A percentile compares a stretch with the other conserved stretches of the same genome.
phyloP scores from a whole-genome alignment of 1,140 invertebrate genomes.

The Cotesia glomerata region DNA sequence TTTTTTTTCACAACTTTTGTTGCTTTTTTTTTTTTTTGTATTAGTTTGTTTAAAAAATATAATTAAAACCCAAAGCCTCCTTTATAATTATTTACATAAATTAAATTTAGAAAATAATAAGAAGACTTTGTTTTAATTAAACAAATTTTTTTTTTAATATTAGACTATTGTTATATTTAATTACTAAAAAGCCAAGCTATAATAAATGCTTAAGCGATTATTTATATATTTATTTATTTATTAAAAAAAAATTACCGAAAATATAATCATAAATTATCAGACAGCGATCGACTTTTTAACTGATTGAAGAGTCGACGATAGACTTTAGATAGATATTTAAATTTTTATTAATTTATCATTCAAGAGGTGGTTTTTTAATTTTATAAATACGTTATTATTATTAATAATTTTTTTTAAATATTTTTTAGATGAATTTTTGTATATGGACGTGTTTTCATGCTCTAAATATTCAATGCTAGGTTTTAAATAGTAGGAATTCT shows the following conservation, averaged over 20 bases:
- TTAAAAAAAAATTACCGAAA: slow-evolving; percentile 34
- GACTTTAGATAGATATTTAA: slow-evolving; percentile 45
- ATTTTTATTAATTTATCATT: slow-evolving; percentile 13
- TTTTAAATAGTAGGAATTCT: slow-evolving; percentile 19
- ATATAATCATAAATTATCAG: slow-evolving; percentile 42
- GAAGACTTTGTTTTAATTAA: neutral
- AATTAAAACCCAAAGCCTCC: neutral
- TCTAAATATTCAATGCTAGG: slow-evolving; percentile 28
- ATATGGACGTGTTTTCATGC: slow-evolving; percentile 44
- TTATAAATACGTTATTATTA: slow-evolving; percentile 24
- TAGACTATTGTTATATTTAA: neutral
- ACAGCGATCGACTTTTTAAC: slow-evolving; percentile 41
- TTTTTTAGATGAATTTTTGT: slow-evolving; percentile 43
- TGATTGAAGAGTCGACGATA: slow-evolving; percentile 63
- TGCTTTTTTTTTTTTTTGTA: neutral
- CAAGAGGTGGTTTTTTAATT: slow-evolving; percentile 31
- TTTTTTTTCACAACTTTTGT: slow-evolving; percentile 4
- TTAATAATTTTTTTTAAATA: slow-evolving; percentile 32
- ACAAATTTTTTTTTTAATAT: neutral
- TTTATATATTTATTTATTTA: neutral
- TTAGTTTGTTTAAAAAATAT: neutral
- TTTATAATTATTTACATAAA: no score
- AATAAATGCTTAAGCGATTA: no score
- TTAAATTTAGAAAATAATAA: neutral
- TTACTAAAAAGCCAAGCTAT: neutral